These are phyloP conservation scores for Gallinago media DNA, from an alignment of 2,113 vertebrate species.

Conservation along the genomic window DNA sequence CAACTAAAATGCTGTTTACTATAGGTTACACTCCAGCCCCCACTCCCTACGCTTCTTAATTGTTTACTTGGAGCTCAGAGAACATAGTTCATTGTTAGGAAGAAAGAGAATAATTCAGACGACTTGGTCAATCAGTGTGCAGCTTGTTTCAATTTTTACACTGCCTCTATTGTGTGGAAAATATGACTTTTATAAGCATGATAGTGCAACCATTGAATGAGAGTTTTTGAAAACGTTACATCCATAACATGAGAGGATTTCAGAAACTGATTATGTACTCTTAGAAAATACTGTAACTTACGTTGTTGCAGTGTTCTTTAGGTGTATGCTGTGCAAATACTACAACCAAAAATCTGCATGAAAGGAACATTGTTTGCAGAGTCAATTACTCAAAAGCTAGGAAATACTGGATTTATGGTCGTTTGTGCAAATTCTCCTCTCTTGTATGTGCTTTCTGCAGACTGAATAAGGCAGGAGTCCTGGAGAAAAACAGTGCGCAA, in stretches of 20 bases:
- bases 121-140: slow-evolving; percentile 51
- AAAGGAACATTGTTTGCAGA: slow-evolving; percentile 31
- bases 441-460: slow-evolving; percentile 25
- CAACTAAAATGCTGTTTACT: slow-evolving; percentile 27
- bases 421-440: slow-evolving; percentile 7
- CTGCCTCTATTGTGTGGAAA: slow-evolving; percentile 68
- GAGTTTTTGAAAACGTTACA: neutral
- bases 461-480: neutral
- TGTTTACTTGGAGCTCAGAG: slow-evolving; percentile 48
- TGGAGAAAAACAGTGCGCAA: neutral
- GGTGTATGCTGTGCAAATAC: neutral
- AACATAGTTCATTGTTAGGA: slow-evolving; percentile 61
- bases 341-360: neutral
- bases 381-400: slow-evolving; percentile 18
- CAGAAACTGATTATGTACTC: neutral
- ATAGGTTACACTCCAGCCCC: slow-evolving; percentile 15
- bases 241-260: neutral
- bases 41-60: slow-evolving; percentile 21
- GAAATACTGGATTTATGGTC: slow-evolving; percentile 35
- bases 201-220: slow-evolving; percentile 38
- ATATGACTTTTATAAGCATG: slow-evolving; percentile 55
- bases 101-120: slow-evolving; percentile 47
- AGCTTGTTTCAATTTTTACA: slow-evolving; percentile 70
- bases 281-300: fast-evolving
- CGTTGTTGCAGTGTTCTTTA: neutral